A percentile compares a stretch with the other conserved stretches of the same genome.
These are phyloP conservation scores for Taeniopygia guttata DNA, from an alignment of 2,797 vertebrate species.

Conservation along the genomic window DNA sequence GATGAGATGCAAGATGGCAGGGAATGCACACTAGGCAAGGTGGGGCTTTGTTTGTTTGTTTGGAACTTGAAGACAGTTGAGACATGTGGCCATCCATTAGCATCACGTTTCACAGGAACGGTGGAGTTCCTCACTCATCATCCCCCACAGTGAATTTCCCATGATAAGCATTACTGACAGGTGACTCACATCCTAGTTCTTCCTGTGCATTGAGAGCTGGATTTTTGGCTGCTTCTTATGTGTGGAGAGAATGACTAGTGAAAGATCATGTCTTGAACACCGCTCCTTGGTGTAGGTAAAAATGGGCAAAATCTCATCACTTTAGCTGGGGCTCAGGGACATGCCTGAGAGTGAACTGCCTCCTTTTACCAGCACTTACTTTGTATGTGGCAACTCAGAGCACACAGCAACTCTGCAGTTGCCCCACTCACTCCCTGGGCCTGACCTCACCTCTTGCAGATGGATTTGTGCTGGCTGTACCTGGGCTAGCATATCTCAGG, in stretches of 20 bases:
- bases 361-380: background rate
- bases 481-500: background rate
- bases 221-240: background rate
- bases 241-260: background rate
- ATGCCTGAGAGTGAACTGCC: background rate
- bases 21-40: conserved; percentile 10
- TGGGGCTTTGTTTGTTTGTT: conserved; percentile 40
- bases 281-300: background rate
- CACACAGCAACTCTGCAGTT: background rate
- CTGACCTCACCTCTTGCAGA: background rate
- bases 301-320: background rate
- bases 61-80: background rate
- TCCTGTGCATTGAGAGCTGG: background rate
- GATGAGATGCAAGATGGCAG: conserved; percentile 42
- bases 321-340: background rate
- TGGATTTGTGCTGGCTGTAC: background rate
- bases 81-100: background rate
- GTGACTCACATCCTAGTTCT: background rate
- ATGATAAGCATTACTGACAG: background rate
- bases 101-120: background rate
- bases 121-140: conserved; percentile 4
- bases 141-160: background rate
- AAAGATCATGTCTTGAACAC: background rate
- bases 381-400: background rate
- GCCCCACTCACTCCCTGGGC: background rate